These are phyloP conservation scores for Pogona vitticeps DNA, from an alignment of 2,113 vertebrate species.

Conservation along the genomic window DNA sequence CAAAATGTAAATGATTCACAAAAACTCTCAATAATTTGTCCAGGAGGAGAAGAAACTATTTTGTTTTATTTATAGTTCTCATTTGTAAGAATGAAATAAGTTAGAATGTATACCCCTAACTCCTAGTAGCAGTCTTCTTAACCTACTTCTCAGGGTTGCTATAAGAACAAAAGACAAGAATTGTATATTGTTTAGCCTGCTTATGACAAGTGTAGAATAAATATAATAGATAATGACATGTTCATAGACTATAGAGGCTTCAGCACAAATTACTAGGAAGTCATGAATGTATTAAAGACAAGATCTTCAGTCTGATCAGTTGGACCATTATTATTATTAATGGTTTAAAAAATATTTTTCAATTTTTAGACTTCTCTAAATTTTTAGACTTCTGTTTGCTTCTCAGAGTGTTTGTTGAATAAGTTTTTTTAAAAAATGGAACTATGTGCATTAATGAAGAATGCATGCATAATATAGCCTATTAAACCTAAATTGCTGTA, in stretches of 20 bases:
- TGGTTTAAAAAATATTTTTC: not conserved
- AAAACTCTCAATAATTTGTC: too few relatives aligned
- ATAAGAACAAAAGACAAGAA: not conserved
- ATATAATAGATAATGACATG: not conserved
- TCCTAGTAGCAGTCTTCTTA: not conserved
- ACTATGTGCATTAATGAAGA: not conserved
- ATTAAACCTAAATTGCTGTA: not conserved
- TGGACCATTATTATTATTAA: not conserved
- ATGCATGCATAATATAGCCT: not conserved
- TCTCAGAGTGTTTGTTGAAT: slow-evolving; percentile 6
- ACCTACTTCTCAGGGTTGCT: not conserved
- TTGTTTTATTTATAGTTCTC: too few relatives aligned
- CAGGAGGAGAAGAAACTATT: too few relatives aligned
- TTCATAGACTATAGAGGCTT: not conserved
- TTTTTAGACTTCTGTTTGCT: not conserved
- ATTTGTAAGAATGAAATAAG: too few relatives aligned
- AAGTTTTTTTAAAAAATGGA: not conserved
- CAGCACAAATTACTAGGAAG: not conserved
- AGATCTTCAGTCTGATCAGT: not conserved
- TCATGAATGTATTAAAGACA: not conserved
- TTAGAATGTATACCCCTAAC: too few relatives aligned
- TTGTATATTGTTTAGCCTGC: not conserved
- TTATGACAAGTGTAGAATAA: not conserved
- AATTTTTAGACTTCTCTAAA: not conserved
- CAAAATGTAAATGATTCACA: too few relatives aligned